phyloP scores from a whole-genome alignment of 2,113 vertebrate genomes.

The Mesitornis unicolor region DNA sequence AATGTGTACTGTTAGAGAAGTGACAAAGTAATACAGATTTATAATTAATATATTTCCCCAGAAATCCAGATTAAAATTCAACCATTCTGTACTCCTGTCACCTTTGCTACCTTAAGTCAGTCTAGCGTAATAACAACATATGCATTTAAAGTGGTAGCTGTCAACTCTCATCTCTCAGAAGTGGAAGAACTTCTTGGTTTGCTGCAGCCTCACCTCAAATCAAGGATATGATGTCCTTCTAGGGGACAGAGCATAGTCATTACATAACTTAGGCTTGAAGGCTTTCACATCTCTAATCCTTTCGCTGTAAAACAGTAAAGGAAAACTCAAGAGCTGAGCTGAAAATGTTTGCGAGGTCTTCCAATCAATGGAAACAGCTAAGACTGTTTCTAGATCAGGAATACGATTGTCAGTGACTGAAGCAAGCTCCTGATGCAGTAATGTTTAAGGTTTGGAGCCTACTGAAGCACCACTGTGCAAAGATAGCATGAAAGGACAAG shows the following conservation, averaged over 20 bases:
- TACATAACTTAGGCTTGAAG: neutral
- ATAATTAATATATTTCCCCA: neutral
- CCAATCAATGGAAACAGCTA: neutral
- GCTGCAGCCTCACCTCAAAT: neutral
- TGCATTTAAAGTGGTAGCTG: conserved; percentile 32
- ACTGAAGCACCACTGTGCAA: neutral
- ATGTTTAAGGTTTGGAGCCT: neutral
- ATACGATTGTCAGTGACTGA: accelerated
- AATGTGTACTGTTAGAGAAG: neutral
- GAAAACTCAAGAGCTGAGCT: neutral
- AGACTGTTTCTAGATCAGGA: neutral
- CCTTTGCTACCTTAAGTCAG: neutral
- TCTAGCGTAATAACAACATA: neutral
- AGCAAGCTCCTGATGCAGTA: neutral
- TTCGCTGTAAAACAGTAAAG: neutral
- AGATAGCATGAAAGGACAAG: neutral
- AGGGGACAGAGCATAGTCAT: neutral
- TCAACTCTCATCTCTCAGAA: neutral
- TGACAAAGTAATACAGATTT: neutral
- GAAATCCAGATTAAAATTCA: neutral
- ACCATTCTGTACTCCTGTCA: neutral
- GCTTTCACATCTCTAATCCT: neutral
- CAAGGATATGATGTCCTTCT: neutral
- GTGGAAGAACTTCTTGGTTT: neutral
- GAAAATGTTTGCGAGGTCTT: neutral